phyloP scores from a whole-genome alignment of 2,797 vertebrate genomes.

The Rhinophrynus dorsalis region DNA sequence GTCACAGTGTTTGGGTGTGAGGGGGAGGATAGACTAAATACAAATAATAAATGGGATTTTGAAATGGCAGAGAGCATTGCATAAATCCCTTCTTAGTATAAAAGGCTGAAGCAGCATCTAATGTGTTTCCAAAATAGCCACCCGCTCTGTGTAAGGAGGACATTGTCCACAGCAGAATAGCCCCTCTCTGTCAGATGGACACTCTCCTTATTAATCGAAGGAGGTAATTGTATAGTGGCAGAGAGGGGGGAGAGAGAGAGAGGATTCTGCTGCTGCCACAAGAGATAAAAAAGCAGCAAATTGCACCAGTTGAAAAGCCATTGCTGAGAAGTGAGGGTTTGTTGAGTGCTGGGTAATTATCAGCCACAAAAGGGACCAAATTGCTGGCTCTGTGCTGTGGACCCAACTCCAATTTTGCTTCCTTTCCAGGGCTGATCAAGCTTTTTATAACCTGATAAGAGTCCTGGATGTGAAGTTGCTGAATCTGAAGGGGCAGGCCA shows the following conservation, averaged over 20 bases:
- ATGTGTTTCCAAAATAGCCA: constrained; percentile 50
- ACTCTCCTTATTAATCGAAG: constrained; percentile 49
- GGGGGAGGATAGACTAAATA: constrained; percentile 41
- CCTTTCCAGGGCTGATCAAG: constrained; percentile 44
- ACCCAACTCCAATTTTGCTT: constrained; percentile 48
- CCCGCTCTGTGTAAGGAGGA: constrained; percentile 48
- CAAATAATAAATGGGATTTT: constrained; percentile 51
- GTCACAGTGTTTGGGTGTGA: constrained; percentile 35
- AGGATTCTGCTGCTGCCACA: constrained; percentile 45
- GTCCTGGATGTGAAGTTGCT: constrained; percentile 42
- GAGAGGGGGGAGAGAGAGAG: constrained; percentile 23
- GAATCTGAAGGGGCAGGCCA: constrained; percentile 35
- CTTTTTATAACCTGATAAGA: constrained; percentile 47
- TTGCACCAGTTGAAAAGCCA: constrained; percentile 49
- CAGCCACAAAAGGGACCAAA: constrained; percentile 49
- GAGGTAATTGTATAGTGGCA: constrained; percentile 48
- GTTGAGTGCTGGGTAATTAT: constrained; percentile 50
- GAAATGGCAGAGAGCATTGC: constrained; percentile 49
- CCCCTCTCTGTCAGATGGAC: constrained; percentile 49
- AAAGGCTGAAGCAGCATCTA: constrained; percentile 51
- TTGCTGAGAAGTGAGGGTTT: constrained; percentile 48
- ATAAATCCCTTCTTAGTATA: constrained; percentile 46
- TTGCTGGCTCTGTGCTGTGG: constrained; percentile 42
- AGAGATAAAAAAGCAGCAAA: constrained; percentile 51
- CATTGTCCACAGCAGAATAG: constrained; percentile 46